Conservation (phyloP, 1,140 invertebrate genomes). For the Chrysopa pallens region DNA sequence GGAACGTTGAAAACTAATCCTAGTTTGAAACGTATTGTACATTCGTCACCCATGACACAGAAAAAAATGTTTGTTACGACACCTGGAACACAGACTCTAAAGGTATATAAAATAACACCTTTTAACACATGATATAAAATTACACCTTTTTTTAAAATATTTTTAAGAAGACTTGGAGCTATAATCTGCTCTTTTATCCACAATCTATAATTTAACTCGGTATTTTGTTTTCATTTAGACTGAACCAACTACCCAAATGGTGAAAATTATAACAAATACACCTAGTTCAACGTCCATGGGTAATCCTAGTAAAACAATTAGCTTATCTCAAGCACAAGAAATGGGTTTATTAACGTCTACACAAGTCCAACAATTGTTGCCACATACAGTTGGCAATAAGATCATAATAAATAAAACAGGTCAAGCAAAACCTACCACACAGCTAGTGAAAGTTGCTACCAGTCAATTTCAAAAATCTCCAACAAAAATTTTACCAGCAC, state of each 20-base stretch:
- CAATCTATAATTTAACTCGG: no score
- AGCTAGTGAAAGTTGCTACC: slow-evolving; percentile 21
- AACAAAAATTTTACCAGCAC: slow-evolving; percentile 50
- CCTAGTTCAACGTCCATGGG: slow-evolving; percentile 8
- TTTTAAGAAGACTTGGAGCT: no score
- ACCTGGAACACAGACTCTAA: no score
- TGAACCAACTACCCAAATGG: neutral
- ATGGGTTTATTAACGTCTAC: slow-evolving; percentile 36
- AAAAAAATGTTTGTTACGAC: no score
- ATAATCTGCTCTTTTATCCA: no score
- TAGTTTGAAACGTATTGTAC: neutral
- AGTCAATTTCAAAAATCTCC: slow-evolving; percentile 34
- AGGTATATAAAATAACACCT: no score
- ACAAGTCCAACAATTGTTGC: slow-evolving; percentile 32
- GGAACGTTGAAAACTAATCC: neutral
- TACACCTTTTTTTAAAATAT: no score
- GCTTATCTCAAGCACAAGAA: slow-evolving; percentile 46
- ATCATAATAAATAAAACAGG: slow-evolving; percentile 26
- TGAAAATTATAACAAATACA: neutral
- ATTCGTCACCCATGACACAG: no score
- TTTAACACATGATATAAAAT: no score
- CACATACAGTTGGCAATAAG: slow-evolving; percentile 29
- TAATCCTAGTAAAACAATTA: slow-evolving; percentile 46
- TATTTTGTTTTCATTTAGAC: no score
- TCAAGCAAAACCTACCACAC: slow-evolving; percentile 18